Base-by-base conservation (phyloP, 2,797 vertebrate genomes). In the Acestrorhynchus altus region DNA sequence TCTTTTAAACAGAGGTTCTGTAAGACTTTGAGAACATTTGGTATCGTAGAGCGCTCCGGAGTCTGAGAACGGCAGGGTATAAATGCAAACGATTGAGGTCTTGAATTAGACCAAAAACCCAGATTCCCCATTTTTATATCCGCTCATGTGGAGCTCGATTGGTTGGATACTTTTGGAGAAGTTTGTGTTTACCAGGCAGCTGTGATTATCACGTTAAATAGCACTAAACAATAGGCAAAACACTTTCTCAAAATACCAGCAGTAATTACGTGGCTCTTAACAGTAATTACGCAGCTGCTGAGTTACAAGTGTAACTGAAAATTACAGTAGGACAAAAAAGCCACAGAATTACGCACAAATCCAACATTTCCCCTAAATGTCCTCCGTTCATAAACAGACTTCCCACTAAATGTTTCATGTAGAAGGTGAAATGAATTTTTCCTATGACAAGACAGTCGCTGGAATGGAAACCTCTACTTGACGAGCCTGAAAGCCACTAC, bases 171-270 rank as follows among this genome's bases (percentile, higher is more conserved):
- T 6, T 9, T 26, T 46, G 18, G 24, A 35, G 54, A 60, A 60
- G 24, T 28, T 67, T 15, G 26, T 72, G 59, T 73, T 18, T 47
- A 31, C 44, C 15, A 28, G 61, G 49, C 44, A 9, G 51, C 28
- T 18, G 71, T 39, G 44, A 74, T 74, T 74, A 60, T 79, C 56
- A 60, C 4, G 13, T 73, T 74, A 56, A 79, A 64, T 69, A 26
- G 42, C 26, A 69, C 39, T 56, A 77, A 77, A 77, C 52, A 49
- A 8, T 11, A 9, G 31, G 13, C 26, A 1, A 42, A 66, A 66
- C 22, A 18, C 24, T 49, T 31, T 49, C 35, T 49, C 12, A 18
- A 60, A 66, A 66, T 66, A 28, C 12, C 64, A 66, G 3, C 46
- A 16, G 42, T 26, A 66, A 46, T 46, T 24, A 66, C 42, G 46